Evolutionary conservation across 2,113 vertebrate genomes (phyloP).

Genomic region (Aleadryas rufinucha): DNA sequence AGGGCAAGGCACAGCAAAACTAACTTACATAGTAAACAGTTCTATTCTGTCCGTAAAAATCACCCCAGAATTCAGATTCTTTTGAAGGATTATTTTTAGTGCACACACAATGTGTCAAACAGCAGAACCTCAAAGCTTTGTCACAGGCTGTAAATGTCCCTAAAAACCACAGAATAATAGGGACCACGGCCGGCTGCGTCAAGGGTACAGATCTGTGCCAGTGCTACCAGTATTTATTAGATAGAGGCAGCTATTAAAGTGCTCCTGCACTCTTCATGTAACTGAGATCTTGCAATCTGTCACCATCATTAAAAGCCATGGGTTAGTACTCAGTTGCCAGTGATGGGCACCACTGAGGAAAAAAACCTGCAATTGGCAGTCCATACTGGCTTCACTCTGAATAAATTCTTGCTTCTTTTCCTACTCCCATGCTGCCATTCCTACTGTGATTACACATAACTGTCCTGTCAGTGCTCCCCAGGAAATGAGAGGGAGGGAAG

Average conservation of each 20-base stretch:
- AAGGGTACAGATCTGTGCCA: not conserved
- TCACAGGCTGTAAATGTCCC: not conserved
- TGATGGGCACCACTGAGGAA: not conserved
- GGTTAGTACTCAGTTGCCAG: not conserved
- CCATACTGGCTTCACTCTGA: not conserved
- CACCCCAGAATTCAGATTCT: not conserved
- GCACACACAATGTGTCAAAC: not conserved
- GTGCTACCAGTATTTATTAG: not conserved
- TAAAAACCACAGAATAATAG: not conserved
- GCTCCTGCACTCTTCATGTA: not conserved
- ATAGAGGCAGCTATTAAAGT: not conserved
- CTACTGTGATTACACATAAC: not conserved
- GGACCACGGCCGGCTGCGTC: not conserved
- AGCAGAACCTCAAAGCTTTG: not conserved
- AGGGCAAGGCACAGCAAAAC: not conserved
- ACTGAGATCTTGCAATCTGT: not conserved
- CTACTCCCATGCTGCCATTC: not conserved
- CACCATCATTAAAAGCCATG: not conserved
- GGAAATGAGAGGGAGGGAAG: not conserved
- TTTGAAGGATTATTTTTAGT: not conserved
- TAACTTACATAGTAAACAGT: not conserved
- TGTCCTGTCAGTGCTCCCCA: not conserved
- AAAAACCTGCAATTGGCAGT: not conserved
- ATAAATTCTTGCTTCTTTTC: not conserved
- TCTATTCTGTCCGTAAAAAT: not conserved